Base-by-base conservation (phyloP, 2,888 invertebrate genomes). In the Drosophila tanythrix region DNA sequence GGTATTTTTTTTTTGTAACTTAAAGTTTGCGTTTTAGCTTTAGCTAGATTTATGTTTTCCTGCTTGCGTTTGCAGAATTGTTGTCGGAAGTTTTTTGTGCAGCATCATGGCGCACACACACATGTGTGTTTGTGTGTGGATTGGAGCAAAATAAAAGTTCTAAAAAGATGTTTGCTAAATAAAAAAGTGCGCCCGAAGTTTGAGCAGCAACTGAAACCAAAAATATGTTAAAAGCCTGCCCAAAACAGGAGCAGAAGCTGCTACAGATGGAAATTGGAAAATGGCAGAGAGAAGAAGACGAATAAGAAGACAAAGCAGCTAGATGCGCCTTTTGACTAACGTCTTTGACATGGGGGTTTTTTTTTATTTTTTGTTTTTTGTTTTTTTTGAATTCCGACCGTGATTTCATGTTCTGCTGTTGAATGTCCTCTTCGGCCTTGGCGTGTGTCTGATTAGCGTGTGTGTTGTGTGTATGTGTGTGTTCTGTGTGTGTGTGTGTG, bases 31-130 rank as follows among this genome's bases (percentile, higher is more conserved):
- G 89, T 86, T 87, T 90, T 88, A 88, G 87, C 87, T 87, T 87
- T 88, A 88, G 87, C 89, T 88, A 87, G 87, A 87, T 87, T 87
- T 90, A 87, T 90, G 87, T 87, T 87, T 87, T 87, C 90, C 87
- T 87, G 87, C 90, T 88, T 87, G 87, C 87, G 90, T 88, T 90
- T 88, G 87, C 87, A 86, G 88, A 85, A 87, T 89, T 89, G 86
- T 85, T 87, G 90, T 88, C 88, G 86, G 90, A 87, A 90, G 90
- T 87, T 87, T 86, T 86, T 87, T 87, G 86, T 90, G 88, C 85
- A 82, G 83, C 90, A 88, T 82, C 88, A 89, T 73, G 84, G 81
- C 61, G 65, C 75, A 82, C 61, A 67, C 70, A 70, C 36, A 58
- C 46, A 59, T 25, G 40, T 27, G 21, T 46, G 48, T 38, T 21